Evolutionary conservation across 2,113 vertebrate species (phyloP).

Genomic region (Lepisosteus osseus): DNA sequence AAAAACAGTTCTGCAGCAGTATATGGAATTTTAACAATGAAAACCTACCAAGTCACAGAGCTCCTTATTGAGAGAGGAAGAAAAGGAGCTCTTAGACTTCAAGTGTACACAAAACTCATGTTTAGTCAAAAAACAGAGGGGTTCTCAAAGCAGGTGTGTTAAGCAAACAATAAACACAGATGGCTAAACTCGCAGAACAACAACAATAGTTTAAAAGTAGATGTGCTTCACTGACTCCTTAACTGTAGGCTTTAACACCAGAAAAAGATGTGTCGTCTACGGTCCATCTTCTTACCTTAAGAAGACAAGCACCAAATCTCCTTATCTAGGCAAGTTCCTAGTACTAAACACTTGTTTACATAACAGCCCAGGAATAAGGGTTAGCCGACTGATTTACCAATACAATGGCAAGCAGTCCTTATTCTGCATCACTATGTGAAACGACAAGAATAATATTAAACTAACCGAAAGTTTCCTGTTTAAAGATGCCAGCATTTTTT

Average conservation of each 20-base stretch:
- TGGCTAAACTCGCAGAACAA: conserved; percentile 1
- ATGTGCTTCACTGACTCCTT: conserved; percentile 10
- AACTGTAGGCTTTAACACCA: conserved; percentile 7
- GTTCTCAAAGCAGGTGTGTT: background rate
- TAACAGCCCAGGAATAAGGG: too few species aligned
- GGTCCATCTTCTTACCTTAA: background rate
- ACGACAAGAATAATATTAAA: conserved; percentile 23
- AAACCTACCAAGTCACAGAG: too few species aligned
- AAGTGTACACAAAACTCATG: background rate
- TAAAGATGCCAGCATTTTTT: conserved; percentile 48
- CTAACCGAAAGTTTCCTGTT: conserved; percentile 72
- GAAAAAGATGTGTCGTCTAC: background rate
- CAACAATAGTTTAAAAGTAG: background rate
- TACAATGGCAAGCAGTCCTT: conserved; percentile 24
- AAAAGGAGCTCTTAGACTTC: background rate
- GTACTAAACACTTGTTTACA: too few species aligned
- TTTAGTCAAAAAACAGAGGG: background rate
- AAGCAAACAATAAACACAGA: background rate
- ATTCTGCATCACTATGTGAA: conserved; percentile 21
- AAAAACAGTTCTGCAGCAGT: too few species aligned
- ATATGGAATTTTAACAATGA: too few species aligned
- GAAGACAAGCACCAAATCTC: background rate
- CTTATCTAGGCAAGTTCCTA: background rate
- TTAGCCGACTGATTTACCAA: too few species aligned
- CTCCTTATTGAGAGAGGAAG: too few species aligned